Evolutionary conservation across 2,888 invertebrate species (phyloP).

Genomic region (Dryobotodes eremita): DNA sequence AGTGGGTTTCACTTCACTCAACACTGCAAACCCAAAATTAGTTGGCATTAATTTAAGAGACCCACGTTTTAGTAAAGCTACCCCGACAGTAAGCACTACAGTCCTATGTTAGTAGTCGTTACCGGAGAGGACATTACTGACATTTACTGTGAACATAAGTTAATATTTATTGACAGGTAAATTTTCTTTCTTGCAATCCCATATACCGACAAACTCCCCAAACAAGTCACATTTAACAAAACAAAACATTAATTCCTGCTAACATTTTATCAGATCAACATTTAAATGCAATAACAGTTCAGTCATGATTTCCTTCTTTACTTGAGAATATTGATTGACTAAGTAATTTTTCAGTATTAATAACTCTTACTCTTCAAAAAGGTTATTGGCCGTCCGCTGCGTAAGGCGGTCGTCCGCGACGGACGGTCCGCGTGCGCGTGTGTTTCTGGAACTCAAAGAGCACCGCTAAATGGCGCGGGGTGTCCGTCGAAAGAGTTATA

Average conservation of each 20-base stretch:
- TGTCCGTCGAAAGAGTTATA: not conserved
- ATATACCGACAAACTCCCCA: conserved; percentile 36
- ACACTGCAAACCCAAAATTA: conserved; percentile 90
- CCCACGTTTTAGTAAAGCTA: conserved; percentile 80
- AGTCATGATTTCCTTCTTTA: not conserved
- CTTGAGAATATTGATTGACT: conserved; percentile 54
- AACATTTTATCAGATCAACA: conserved; percentile 26
- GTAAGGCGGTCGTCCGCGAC: conserved; percentile 4
- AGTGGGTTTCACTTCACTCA: conserved; percentile 89
- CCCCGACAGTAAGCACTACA: conserved; percentile 75
- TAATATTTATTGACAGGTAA: conserved; percentile 45
- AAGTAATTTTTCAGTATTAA: conserved; percentile 9
- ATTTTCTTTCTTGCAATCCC: conserved; percentile 22
- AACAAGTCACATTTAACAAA: conserved; percentile 48
- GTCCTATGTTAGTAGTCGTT: conserved; percentile 75
- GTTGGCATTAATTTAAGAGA: conserved; percentile 83
- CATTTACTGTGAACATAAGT: conserved; percentile 49
- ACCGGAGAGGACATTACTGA: conserved; percentile 54
- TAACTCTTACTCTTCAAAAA: not conserved
- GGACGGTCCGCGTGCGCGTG: not conserved
- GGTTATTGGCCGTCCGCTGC: no score
- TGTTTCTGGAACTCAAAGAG: not conserved
- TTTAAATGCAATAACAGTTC: conserved; percentile 28
- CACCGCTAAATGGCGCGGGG: not conserved
- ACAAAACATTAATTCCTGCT: conserved; percentile 35